Conservation (phyloP, 2,113 vertebrate genomes). For the Petroica traversi region DNA sequence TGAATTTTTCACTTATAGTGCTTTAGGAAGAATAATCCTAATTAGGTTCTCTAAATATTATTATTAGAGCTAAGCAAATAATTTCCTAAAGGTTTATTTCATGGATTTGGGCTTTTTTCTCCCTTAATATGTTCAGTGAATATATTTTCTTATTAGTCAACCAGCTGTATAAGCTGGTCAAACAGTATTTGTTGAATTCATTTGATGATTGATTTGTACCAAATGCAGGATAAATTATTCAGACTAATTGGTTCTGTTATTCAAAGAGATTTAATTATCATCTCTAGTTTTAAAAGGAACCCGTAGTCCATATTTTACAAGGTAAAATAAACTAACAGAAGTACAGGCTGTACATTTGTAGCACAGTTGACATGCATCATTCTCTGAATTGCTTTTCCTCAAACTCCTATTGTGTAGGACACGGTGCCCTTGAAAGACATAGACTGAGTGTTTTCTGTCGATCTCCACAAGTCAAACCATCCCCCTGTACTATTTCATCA, state of each 20-base stretch:
- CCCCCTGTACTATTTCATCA: neutral
- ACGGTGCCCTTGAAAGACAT: neutral
- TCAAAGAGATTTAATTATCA: constrained; percentile 1
- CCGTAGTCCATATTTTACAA: neutral
- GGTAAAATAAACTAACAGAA: neutral
- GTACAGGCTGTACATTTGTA: neutral
- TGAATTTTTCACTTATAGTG: neutral
- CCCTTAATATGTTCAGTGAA: neutral
- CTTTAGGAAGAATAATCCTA: neutral
- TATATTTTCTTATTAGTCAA: constrained; percentile 11
- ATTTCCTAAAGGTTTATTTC: neutral
- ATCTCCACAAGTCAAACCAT: neutral
- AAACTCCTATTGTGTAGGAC: neutral
- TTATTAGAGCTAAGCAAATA: neutral
- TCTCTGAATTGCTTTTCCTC: neutral
- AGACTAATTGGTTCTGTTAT: neutral
- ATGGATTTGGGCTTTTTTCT: neutral
- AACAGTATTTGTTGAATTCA: constrained; percentile 12
- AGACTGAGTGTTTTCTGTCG: neutral
- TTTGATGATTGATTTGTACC: neutral
- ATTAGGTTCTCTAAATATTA: neutral
- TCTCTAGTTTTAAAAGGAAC: neutral
- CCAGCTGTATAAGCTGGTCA: constrained; percentile 4
- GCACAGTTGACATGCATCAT: neutral
- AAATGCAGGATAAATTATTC: constrained; percentile 30